Evolutionary conservation across 2,113 vertebrate species (phyloP), one percentile per base, ranked within the genome.

Genomic region (Rostratula benghalensis): DNA sequence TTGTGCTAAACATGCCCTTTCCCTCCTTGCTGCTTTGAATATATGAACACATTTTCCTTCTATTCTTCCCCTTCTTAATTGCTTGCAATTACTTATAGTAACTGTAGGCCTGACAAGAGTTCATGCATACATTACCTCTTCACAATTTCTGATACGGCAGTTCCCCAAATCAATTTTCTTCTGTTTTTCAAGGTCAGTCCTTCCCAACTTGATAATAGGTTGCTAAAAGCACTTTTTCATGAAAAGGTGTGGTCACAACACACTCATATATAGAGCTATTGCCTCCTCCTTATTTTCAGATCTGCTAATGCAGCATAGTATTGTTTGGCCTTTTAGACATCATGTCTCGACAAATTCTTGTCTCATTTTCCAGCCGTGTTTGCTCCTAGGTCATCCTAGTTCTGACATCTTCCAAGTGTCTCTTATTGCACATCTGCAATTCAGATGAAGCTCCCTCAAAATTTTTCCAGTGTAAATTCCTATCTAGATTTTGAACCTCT

Each of bases 261-360:
- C 23, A 57, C 25, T 78, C 30, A 13, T 61, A 25, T 15, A 64
- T 11, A 61, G 18, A 80, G 33, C 50, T 33, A 73, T 50, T 1
- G 5, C 78, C 6, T 9, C 33, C 7, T 91, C 68, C n/a, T 91
- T 84, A 25, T 85, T 96, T 89, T 96, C 67, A 77, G 73, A 41
- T 69, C 87, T 85, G 41, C 84, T 87, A 93, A 82, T 14, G 63
- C 78, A 96, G 41, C 71, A 85, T 64, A 54, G 81, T 81, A 71
- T 87, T 93, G 57, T 95, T 94, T 93, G 79, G 89, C 87, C 88
- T 91, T 95, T 97, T 88, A 83, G 75, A 94, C 87, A 88, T 74
- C 28, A 83, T 35, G 70, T 95, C 96, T 96, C 94, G 94, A 94
- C 90, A 90, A 95, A 93, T 82, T 77, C 48, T 83, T 95, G 82